Conservation (phyloP, 2,888 invertebrate genomes). For the Drosophila multiciliata region DNA sequence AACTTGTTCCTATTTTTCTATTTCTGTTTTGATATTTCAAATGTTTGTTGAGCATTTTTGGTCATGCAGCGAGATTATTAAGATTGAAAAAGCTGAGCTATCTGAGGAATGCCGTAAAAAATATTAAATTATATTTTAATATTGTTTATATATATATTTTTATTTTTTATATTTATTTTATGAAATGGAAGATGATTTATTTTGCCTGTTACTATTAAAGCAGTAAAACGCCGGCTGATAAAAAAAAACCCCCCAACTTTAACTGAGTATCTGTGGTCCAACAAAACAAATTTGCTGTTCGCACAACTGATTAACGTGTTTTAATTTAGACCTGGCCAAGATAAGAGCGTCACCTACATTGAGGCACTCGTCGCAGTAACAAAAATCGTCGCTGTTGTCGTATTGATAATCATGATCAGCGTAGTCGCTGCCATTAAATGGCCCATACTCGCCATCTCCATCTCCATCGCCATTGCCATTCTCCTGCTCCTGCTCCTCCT, state of each 20-base stretch:
- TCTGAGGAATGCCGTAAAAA: neutral
- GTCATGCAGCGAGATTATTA: neutral
- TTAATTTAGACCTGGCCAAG: conserved; percentile 2
- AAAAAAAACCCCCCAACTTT: neutral
- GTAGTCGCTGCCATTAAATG: conserved; percentile 60
- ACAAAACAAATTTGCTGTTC: conserved; percentile 5
- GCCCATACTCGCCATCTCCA: conserved; percentile 61
- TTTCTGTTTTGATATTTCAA: too few relatives aligned
- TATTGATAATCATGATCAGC: conserved; percentile 51
- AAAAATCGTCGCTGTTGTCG: conserved; percentile 87
- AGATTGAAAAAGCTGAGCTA: neutral
- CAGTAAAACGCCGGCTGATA: neutral
- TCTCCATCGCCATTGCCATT: conserved; percentile 47
- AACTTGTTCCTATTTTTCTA: neutral
- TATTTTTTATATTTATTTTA: neutral
- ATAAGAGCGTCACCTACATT: conserved; percentile 79
- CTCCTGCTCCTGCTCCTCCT: conserved; percentile 5
- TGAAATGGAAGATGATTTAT: neutral
- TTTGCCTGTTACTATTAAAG: neutral
- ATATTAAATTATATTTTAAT: neutral
- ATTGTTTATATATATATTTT: neutral
- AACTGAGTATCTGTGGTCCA: neutral
- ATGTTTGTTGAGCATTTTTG: too few relatives aligned
- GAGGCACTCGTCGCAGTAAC: conserved; percentile 91
- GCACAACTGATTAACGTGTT: conserved; percentile 36